Percentiles rank a stretch among this genome's conserved stretches.
Evolutionary conservation across 2,797 vertebrate species (phyloP).

Genomic region (Nothura maculosa): DNA sequence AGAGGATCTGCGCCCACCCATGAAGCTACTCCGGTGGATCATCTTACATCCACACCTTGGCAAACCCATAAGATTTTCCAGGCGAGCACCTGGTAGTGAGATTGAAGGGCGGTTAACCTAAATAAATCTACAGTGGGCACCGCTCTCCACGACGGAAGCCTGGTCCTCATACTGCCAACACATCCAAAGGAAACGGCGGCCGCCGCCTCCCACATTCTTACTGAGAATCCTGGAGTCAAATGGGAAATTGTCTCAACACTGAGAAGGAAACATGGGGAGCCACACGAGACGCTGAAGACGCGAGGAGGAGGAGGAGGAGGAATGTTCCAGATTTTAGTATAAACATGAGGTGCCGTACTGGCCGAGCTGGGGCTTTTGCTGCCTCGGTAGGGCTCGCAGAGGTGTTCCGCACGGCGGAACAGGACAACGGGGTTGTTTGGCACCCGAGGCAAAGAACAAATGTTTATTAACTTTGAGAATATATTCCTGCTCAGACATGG

Average conservation of each 20-base stretch:
- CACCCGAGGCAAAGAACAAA: conserved; percentile 58
- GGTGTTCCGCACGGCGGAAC: conserved; percentile 12
- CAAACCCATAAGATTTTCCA: not conserved
- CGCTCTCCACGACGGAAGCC: not conserved
- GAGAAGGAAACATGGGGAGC: not conserved
- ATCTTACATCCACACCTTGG: not conserved
- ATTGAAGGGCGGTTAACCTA: not conserved
- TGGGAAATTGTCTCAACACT: not conserved
- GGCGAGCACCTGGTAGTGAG: not conserved
- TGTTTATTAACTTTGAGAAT: conserved; percentile 57
- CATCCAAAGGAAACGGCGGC: rapidly evolving
- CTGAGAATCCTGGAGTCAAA: not conserved
- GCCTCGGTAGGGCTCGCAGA: conserved; percentile 4
- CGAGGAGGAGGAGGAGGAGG: not conserved
- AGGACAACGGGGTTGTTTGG: conserved; percentile 53
- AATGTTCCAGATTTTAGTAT: not conserved
- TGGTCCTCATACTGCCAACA: not conserved
- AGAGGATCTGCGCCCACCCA: conserved; percentile 33
- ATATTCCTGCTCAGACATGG: conserved; percentile 55
- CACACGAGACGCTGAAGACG: conserved; percentile 14
- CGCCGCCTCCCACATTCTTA: rapidly evolving
- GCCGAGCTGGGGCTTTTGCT: not conserved
- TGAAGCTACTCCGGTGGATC: not conserved
- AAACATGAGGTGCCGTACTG: not conserved
- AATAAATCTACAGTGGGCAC: rapidly evolving